Conservation (phyloP, 2,113 vertebrate genomes). For the Sialia sialis region DNA sequence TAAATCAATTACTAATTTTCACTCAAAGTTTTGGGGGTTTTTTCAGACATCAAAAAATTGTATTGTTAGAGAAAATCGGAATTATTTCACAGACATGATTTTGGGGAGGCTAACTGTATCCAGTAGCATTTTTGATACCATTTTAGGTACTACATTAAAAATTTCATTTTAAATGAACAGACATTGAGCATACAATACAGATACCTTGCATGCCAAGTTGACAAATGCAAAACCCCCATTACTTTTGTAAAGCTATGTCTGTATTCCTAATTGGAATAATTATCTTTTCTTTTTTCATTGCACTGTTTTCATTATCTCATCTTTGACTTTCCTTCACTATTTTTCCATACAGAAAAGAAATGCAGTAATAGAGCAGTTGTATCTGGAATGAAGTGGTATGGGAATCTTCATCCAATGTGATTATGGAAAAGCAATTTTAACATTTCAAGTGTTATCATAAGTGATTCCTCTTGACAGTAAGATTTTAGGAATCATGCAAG, state of each 20-base stretch:
- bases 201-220: background rate
- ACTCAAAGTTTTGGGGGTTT: accelerated
- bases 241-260: background rate
- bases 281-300: background rate
- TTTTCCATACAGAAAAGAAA: background rate
- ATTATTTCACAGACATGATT: background rate
- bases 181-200: background rate
- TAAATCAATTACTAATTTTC: background rate
- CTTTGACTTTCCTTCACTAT: background rate
- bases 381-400: background rate
- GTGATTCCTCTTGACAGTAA: background rate
- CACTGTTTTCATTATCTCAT: background rate
- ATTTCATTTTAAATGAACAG: background rate
- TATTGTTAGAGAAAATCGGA: background rate
- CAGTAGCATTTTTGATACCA: background rate
- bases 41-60: background rate
- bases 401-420: background rate
- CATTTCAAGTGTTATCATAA: background rate
- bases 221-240: background rate
- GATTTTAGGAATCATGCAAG: background rate
- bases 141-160: background rate
- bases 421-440: background rate
- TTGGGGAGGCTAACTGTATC: background rate
- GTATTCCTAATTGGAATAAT: background rate
- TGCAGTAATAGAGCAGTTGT: background rate